These are phyloP conservation scores for Morelia viridis DNA, from an alignment of 2,797 vertebrate genomes.

Conservation along the genomic window DNA sequence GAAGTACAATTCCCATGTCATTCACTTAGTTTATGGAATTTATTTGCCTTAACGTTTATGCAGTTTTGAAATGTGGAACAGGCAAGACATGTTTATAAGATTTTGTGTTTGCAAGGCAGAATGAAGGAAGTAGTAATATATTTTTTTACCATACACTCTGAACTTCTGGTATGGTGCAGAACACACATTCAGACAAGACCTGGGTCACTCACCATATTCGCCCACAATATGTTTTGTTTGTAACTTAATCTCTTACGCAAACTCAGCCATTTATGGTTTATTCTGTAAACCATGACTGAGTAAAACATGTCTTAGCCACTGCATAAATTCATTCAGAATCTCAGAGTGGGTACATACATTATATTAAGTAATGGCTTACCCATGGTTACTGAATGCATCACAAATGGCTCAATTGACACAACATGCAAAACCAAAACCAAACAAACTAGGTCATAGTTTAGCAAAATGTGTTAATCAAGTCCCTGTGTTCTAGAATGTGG, in stretches of 20 bases:
- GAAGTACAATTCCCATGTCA: background rate
- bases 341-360: background rate
- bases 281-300: background rate
- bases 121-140: background rate
- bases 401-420: background rate
- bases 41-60: background rate
- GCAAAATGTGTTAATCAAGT: background rate
- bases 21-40: background rate
- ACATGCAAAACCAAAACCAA: background rate
- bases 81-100: background rate
- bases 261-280: background rate
- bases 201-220: background rate
- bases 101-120: background rate
- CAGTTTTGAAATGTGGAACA: background rate
- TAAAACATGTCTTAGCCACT: background rate
- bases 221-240: background rate
- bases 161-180: background rate
- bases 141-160: background rate
- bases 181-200: background rate
- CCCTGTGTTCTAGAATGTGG: background rate
- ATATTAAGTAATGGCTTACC: background rate
- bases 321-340: background rate
- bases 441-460: background rate
- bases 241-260: background rate
- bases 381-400: background rate